Evolutionary conservation across 2,113 vertebrate species (phyloP).

Genomic region (Tupaia chinensis): DNA sequence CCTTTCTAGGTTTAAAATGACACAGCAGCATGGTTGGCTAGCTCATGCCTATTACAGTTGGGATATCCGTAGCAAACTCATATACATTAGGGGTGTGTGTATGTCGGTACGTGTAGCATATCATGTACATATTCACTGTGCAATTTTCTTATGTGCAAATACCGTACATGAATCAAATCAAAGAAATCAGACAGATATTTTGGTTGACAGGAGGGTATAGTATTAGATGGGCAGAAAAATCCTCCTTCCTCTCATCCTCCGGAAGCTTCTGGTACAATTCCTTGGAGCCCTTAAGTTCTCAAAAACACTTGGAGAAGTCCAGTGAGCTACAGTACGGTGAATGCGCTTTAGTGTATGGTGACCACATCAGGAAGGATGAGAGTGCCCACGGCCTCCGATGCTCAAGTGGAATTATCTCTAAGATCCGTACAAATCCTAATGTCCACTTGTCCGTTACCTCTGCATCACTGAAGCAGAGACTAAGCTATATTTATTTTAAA

Average conservation of each 20-base stretch:
- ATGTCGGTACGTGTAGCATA: not conserved
- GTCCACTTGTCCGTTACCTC: not conserved
- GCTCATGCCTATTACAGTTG: not conserved
- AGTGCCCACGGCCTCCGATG: not conserved
- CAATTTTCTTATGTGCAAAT: not conserved
- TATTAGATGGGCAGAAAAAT: not conserved
- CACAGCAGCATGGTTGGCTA: not conserved
- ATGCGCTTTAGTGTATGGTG: not conserved
- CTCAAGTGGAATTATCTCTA: not conserved
- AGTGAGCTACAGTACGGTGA: not conserved
- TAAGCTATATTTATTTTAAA: not conserved
- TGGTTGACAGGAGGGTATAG: not conserved
- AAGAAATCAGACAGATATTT: not conserved
- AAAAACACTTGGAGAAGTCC: not conserved
- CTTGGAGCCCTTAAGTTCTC: not conserved
- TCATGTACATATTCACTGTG: not conserved
- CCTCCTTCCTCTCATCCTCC: not conserved
- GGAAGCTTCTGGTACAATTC: not conserved
- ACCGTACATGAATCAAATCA: not conserved
- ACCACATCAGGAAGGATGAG: not conserved
- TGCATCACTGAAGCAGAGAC: not conserved
- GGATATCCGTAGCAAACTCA: not conserved
- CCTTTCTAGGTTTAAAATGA: not conserved
- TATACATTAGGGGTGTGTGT: no score
- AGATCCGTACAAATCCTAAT: not conserved